Base-by-base conservation (phyloP, 2,113 vertebrate genomes). In the Tachysurus fulvidraco region DNA sequence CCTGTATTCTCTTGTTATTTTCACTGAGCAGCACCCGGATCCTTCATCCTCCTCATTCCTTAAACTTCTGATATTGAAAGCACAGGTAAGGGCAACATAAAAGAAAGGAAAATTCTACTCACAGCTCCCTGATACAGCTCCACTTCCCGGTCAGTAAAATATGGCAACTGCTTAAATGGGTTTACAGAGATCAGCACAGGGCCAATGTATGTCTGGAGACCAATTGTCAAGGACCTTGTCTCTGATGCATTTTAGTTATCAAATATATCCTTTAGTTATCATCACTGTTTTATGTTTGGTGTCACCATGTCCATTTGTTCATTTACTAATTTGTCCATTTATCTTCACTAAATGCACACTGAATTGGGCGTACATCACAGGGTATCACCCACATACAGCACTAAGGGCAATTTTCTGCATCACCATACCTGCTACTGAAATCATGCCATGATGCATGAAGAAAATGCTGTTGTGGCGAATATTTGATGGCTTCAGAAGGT, bases 61-160 rank as follows among this genome's bases (percentile, higher is more conserved):
- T 60, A 28, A 19, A 13, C 57, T 28, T 52, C 2, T 46, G 67
- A 57, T 36, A 30, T 28, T 73, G 13, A 74, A 59, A 16, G n/a
- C 50, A 85, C 4, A 5, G 2, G 1, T 78, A n/a, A n/a, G n/a
- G n/a, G 12, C 41, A 55, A 67, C 23, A 52, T 16, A 60, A 28
- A 23, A 21, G 5, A 25, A 55, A 74, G 28, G 12, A 9, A 14
- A 19, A 21, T 80, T 81, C 4, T 85, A 93, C 96, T 94, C 81
- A 96, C 96, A 60, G 96, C 95, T 36, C 95, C 96, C 91, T 96
- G 96, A 93, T 96, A 96, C 13, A 96, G 91, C 86, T 96, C 96
- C 73, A 96, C 94, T 82, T 96, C 96, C 28, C 93, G 91, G 0
- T 96, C 95, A 0, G 94, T 94, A 90, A 96, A 96, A 87, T 96